Evolutionary conservation across 2,113 vertebrate species (phyloP).

Genomic region (Colinus virginianus): DNA sequence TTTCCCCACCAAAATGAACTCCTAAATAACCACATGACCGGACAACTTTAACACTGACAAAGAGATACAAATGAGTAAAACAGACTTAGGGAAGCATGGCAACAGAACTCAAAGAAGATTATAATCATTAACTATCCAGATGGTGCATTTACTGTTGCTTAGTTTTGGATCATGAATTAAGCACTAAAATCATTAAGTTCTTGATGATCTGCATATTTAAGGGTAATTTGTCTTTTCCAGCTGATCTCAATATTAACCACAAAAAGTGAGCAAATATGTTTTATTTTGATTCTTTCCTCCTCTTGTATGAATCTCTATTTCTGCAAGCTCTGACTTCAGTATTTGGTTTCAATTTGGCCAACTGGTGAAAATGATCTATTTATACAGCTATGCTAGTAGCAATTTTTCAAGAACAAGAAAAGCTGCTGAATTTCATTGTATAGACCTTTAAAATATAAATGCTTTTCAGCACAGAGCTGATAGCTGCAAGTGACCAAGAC

Average conservation of each 20-base stretch:
- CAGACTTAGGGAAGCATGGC: not conserved
- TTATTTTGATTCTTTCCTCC: not conserved
- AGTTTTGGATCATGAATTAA: not conserved
- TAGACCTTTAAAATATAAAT: not conserved
- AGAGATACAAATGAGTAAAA: not conserved
- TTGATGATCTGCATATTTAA: not conserved
- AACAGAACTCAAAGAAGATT: not conserved
- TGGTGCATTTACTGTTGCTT: not conserved
- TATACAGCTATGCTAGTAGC: not conserved
- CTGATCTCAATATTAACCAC: not conserved
- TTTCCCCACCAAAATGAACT: not conserved
- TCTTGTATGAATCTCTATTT: not conserved
- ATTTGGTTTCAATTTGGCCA: not conserved
- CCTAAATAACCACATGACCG: not conserved
- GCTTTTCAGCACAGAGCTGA: not conserved
- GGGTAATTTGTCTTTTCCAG: not conserved
- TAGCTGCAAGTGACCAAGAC: not conserved
- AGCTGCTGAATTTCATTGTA: not conserved
- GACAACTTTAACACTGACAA: not conserved
- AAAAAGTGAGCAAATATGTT: not conserved
- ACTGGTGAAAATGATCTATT: not conserved
- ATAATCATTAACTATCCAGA: slow-evolving; percentile 19
- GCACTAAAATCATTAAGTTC: not conserved
- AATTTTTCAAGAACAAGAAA: not conserved
- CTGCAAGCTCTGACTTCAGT: not conserved